Base-by-base conservation (phyloP, 2,797 vertebrate species). In the Brachyalestes nurse region DNA sequence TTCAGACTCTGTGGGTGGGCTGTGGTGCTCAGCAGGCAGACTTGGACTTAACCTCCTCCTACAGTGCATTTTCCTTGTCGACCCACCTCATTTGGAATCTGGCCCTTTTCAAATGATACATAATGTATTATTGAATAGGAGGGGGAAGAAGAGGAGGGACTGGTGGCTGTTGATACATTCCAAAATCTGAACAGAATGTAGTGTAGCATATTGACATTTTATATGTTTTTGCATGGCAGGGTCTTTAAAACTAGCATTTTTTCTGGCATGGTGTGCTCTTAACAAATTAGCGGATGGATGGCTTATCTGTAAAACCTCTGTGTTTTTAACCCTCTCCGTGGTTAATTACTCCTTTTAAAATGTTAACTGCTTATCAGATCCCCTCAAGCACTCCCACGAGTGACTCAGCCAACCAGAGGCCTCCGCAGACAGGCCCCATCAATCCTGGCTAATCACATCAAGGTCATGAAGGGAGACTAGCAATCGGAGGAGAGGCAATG, bases 281-380 rank as follows among this genome's bases (percentile, higher is more conserved):
- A 28, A 10, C 58, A 61, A 13, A 61, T 14, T 14, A 13, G 12
- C 3, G 23, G 2, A 21, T 58, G 4, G 21, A 61, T 61, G 60
- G 23, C 60, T 16, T 14, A 28, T 28, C 60, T 14, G 25, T 75
- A 74, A 82, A 77, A 49, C 21, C 47, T 83, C 80, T 53, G 71
- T 83, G 78, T 76, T 82, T 79, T 61, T 78, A 64, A 66, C 77
- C 25, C 74, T 60, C 17, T 69, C 42, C 42, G 47, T 69, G 21
- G 60, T 84, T 87, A 87, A 87, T 87, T 84, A 84, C 69, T 76
- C 40, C 72, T 70, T 78, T 83, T 69, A 58, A 60, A 71, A 65
- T 76, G 79, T 74, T 77, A 82, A 82, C 55, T 79, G 71, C 77
- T 72, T 65, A 34, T 77, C 57, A 65, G n/a, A 40, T 40, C 14